Evolutionary conservation across 2,113 vertebrate species (phyloP), one percentile per base, ranked within the genome.

Genomic region (Erinaceus europaeus): DNA sequence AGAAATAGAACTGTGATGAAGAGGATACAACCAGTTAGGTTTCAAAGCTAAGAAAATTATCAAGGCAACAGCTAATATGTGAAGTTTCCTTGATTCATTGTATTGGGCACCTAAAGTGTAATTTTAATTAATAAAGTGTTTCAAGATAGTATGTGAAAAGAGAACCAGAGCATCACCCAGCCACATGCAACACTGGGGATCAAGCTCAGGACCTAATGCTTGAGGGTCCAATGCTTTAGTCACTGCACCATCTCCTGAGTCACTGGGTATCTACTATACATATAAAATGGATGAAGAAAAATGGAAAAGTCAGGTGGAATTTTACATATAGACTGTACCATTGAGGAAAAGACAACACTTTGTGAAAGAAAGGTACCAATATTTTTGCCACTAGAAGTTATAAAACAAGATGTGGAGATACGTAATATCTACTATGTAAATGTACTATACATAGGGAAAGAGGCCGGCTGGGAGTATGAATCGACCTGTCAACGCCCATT

Each of bases 1-100:
- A 84, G 64, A 84, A 23, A 29, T 36, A 40, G 44, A 68, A 72
- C 4, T 80, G 52, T 84, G 71, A 87, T 76, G 12, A 86, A 90
- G 29, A 90, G 46, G 59, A 40, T 36, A 67, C 52, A 76, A 82
- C 25, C 55, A 79, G 40, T 68, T 84, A 85, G 29, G 40, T 80
- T 84, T 91, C 74, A 79, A 71, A 89, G 34, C 55, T 82, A 12
- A 46, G 18, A 18, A 77, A 64, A 65, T 50, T 74, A 42, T 88
- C 75, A 73, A 74, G 84, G 18, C 90, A 87, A 87, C 20, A 68
- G 61, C 46, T 34, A 38, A 89, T 29, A 59, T 25, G 57, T 32
- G 40, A 87, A 73, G 23, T 18, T 75, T 72, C n/a, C 71, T 68
- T n/a, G 75, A 72, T 36, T 67, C 44, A 82, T 34, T 6, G 9